phyloP scores from a whole-genome alignment of 2,797 vertebrate genomes.

The Acipenser transmontanus region DNA sequence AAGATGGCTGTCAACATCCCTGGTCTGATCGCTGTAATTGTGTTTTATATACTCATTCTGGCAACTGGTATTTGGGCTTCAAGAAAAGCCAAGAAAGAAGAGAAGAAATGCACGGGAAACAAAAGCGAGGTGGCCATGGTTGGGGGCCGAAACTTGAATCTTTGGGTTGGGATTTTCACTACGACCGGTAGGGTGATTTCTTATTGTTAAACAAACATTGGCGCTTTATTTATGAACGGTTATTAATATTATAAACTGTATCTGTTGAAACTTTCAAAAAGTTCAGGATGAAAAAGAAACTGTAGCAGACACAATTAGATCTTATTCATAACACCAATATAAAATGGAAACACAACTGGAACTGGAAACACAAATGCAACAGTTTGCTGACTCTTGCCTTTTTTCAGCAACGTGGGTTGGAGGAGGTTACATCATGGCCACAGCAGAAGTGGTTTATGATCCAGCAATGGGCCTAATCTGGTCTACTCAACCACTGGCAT shows the following conservation, averaged over 20 bases:
- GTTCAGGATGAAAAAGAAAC: too few relatives aligned
- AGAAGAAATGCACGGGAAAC: conserved; percentile 50
- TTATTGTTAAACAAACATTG: too few relatives aligned
- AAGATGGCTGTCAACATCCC: conserved; percentile 65
- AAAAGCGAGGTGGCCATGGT: conserved; percentile 66
- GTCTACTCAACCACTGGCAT: conserved; percentile 67
- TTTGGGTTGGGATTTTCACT: conserved; percentile 68
- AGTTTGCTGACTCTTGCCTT: not conserved
- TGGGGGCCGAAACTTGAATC: conserved; percentile 63
- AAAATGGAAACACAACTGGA: too few relatives aligned
- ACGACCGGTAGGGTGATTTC: conserved; percentile 59
- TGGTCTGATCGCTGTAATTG: conserved; percentile 56
- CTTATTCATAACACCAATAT: too few relatives aligned
- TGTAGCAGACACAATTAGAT: too few relatives aligned
- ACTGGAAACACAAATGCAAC: too few relatives aligned
- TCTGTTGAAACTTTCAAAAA: too few relatives aligned
- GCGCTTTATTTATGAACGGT: too few relatives aligned
- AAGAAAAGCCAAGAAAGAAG: conserved; percentile 58
- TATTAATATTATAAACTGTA: too few relatives aligned
- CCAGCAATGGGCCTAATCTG: conserved; percentile 66
- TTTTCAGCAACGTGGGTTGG: conserved; percentile 71
- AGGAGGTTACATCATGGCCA: conserved; percentile 71
- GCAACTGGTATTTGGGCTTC: conserved; percentile 71
- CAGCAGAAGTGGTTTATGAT: conserved; percentile 68
- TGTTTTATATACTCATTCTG: conserved; percentile 62